A percentile compares a stretch with the other conserved stretches of the same genome.
Evolutionary conservation across 2,888 invertebrate genomes (phyloP).

Genomic region (Leptinotarsa haldemani): DNA sequence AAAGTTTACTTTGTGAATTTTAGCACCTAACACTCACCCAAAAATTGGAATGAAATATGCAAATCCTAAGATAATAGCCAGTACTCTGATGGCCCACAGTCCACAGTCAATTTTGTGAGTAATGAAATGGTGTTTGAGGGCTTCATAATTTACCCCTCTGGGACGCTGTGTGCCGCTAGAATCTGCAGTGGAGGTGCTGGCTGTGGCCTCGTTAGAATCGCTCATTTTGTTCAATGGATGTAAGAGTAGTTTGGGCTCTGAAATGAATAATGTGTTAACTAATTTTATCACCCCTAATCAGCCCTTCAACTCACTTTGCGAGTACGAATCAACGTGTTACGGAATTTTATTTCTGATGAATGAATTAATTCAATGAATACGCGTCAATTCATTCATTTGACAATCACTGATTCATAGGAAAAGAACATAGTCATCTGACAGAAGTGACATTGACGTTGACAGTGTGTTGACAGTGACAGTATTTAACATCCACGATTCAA

Average conservation of each 20-base stretch:
- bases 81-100: conserved; percentile 86
- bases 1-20: neutral
- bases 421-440: too few species aligned
- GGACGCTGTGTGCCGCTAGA: conserved; percentile 27
- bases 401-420: too few species aligned
- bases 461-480: too few species aligned
- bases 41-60: conserved; percentile 89
- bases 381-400: too few species aligned
- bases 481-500: too few species aligned
- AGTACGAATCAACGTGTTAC: neutral
- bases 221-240: conserved; percentile 33
- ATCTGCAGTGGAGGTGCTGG: conserved; percentile 2
- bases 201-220: conserved; percentile 23
- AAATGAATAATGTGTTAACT: neutral
- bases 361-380: neutral
- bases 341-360: neutral
- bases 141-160: conserved; percentile 70
- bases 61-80: conserved; percentile 85
- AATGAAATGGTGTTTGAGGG: conserved; percentile 78
- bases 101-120: conserved; percentile 89
- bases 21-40: conserved; percentile 73
- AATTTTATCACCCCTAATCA: neutral
- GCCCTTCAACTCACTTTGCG: neutral
- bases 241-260: conserved; percentile 5
- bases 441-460: too few species aligned